These are phyloP conservation scores for Diprion similis DNA, from an alignment of 1,140 invertebrate genomes.

Conservation along the genomic window DNA sequence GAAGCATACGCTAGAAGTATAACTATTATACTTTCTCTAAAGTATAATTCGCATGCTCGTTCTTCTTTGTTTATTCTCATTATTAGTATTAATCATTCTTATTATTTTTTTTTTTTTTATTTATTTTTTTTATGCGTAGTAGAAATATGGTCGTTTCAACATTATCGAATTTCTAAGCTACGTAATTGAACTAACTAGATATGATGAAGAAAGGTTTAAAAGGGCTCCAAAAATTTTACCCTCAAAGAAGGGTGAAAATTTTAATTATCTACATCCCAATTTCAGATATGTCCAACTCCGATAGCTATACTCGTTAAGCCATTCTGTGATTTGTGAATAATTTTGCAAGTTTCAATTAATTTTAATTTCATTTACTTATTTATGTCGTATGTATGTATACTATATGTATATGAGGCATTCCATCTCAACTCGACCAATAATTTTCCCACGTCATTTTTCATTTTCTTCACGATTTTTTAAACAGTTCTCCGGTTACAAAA, in stretches of 20 bases:
- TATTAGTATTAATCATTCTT: not conserved
- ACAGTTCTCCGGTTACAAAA: too few species aligned
- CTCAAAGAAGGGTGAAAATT: not conserved
- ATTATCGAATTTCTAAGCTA: not conserved
- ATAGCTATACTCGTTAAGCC: too few species aligned
- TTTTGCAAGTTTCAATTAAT: too few species aligned
- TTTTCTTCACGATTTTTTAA: too few species aligned
- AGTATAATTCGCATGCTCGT: not conserved
- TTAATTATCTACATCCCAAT: not conserved
- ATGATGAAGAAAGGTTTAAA: not conserved
- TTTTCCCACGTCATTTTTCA: too few species aligned
- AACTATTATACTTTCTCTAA: not conserved
- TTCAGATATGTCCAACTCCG: not conserved
- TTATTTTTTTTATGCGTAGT: not conserved
- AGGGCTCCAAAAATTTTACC: not conserved
- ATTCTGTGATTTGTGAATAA: too few species aligned
- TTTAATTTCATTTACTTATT: too few species aligned
- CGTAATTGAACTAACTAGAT: constrained; percentile 10
- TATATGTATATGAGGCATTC: too few species aligned
- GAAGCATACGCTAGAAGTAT: not conserved
- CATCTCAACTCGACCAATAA: too few species aligned
- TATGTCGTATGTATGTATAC: too few species aligned
- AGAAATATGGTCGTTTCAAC: not conserved
- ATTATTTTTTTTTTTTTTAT: not conserved
- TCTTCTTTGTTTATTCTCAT: not conserved